phyloP scores from a whole-genome alignment of 2,797 vertebrate genomes.

The Triplophysa yarkandensis region DNA sequence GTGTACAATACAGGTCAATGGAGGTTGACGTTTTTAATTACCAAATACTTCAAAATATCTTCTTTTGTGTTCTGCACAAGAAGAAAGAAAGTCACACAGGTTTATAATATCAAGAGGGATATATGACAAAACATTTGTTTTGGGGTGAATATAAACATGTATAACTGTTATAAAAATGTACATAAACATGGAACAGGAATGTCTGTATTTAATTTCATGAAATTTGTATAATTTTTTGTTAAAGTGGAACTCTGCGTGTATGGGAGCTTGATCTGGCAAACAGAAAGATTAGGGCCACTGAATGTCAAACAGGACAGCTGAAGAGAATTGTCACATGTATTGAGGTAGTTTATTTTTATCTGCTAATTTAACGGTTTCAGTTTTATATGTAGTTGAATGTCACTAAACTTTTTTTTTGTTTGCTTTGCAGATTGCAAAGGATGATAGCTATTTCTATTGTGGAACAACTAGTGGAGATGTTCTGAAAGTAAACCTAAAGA shows the following conservation, averaged over 20 bases:
- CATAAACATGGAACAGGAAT: no score
- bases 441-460: slow-evolving; percentile 82
- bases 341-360: slow-evolving; percentile 67
- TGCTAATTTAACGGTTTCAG: not conserved
- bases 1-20: no score
- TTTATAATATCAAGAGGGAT: no score
- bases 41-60: no score
- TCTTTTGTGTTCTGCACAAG: no score
- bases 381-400: not conserved
- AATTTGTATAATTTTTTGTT: not conserved
- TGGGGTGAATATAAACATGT: no score
- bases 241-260: slow-evolving; percentile 80
- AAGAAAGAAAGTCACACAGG: no score
- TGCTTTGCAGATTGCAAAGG: slow-evolving; percentile 74
- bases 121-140: no score
- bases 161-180: no score
- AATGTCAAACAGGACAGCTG: slow-evolving; percentile 81
- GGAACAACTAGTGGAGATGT: slow-evolving; percentile 90
- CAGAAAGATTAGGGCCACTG: slow-evolving; percentile 81
- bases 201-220: not conserved
- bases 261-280: slow-evolving; percentile 86
- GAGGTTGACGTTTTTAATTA: no score
- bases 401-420: not conserved
- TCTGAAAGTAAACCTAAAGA: slow-evolving; percentile 80
- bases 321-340: slow-evolving; percentile 79